phyloP scores from a whole-genome alignment of 2,888 invertebrate genomes.

The Parthenolecanium corni region DNA sequence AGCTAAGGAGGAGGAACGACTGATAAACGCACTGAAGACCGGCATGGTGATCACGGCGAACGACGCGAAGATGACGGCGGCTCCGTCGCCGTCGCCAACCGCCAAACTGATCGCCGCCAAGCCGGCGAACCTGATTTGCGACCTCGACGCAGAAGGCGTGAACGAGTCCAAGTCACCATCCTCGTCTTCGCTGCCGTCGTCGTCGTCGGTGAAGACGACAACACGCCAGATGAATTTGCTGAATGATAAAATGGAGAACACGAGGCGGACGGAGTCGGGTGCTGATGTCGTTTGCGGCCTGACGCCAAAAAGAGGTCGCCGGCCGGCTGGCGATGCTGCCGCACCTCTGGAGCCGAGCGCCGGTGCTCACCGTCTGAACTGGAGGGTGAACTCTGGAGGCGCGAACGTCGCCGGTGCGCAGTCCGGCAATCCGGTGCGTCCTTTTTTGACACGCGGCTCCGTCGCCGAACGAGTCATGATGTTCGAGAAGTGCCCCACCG shows the following conservation, averaged over 20 bases:
- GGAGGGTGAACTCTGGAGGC: background rate
- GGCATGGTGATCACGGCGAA: slow-evolving; percentile 46
- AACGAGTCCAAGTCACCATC: too few species aligned
- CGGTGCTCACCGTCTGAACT: slow-evolving; percentile 41
- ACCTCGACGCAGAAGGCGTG: too few species aligned
- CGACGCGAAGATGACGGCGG: slow-evolving; percentile 8
- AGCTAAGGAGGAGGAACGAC: slow-evolving; percentile 66
- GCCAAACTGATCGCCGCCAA: slow-evolving; percentile 26
- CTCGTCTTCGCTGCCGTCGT: too few species aligned
- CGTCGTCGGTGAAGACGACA: too few species aligned
- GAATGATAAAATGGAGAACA: background rate
- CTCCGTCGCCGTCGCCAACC: slow-evolving; percentile 14
- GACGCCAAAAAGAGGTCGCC: slow-evolving; percentile 6
- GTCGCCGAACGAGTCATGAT: slow-evolving; percentile 82
- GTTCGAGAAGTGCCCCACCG: slow-evolving; percentile 81
- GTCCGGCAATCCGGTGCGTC: slow-evolving; percentile 56
- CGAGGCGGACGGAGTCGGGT: background rate
- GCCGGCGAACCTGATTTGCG: background rate
- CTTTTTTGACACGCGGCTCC: slow-evolving; percentile 76
- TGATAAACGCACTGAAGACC: slow-evolving; percentile 65
- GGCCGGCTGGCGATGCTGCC: slow-evolving; percentile 38
- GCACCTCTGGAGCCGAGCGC: slow-evolving; percentile 56
- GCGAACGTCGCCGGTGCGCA: slow-evolving; percentile 34
- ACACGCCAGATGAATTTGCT: too few species aligned
- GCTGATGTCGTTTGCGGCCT: background rate